Base-by-base conservation (phyloP, 2,797 vertebrate genomes). In the Cephalopachus bancanus region DNA sequence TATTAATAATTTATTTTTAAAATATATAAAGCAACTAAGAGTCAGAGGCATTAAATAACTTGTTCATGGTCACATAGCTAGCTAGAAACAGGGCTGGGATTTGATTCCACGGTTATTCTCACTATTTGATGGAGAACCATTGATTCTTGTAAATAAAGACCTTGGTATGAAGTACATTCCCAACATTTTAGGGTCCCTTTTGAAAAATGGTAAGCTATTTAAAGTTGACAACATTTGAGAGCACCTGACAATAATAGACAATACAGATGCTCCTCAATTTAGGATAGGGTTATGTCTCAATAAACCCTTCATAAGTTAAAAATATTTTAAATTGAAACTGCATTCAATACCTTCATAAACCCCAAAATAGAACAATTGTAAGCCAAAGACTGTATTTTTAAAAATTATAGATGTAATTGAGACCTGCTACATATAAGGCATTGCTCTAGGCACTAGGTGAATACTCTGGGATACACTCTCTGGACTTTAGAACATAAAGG, bases 161-260 rank as follows among this genome's bases (percentile, higher is more conserved):
- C 8, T 78, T 88, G 20, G 1, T 28, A 53, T 92, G 28, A 92
- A 55, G 24, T 74, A 62, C n/a, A 55, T 76, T 33, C 49, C 51
- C 24, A 83, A 49, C 4, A 88, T 71, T 85, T 90, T 84, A 91
- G 62, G 14, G 26, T 24, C 95, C 67, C 51, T 90, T 93, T 80
- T 92, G 44, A 78, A 93, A 94, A 94, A 69, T 64, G 44, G 7
- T 79, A 6, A 33, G 12, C 8, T 86, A 74, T 78, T 26, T 10
- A 20, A 83, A 53, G 14, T 57, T 33, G 80, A 74, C 19, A 6
- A 64, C 49, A 91, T 60, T 71, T 91, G 30, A 80, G 3, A 64
- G 3, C 1, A 49, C 49, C 51, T 83, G 7, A 93, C 49, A 95
- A 89, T 60, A 85, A 93, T 30, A 81, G 89, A 49, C 1, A 72